Evolutionary conservation across 2,888 invertebrate species (phyloP).

Genomic region (Amiota minor): DNA sequence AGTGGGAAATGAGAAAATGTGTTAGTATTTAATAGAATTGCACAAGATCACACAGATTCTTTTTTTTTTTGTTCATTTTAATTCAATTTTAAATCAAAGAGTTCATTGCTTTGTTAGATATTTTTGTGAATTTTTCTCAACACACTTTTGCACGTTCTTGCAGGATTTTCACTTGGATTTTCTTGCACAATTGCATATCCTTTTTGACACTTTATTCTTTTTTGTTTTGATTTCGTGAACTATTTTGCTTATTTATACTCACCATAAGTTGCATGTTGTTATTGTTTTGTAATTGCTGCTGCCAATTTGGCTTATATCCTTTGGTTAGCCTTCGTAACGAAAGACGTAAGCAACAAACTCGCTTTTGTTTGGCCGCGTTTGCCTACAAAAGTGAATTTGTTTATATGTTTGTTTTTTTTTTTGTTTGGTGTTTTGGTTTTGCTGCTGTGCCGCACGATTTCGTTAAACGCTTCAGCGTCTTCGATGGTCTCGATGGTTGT

Average conservation of each 20-base stretch:
- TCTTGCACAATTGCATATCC: constrained; percentile 13
- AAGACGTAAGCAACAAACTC: constrained; percentile 57
- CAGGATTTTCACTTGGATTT: background rate
- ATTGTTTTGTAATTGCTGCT: constrained; percentile 43
- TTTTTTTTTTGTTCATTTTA: constrained; percentile 1
- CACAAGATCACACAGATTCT: background rate
- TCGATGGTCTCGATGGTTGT: constrained; percentile 42
- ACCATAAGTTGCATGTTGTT: constrained; percentile 72
- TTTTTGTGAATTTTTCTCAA: constrained; percentile 35
- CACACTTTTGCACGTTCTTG: constrained; percentile 31
- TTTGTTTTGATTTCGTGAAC: too few species aligned
- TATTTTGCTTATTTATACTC: constrained; percentile 52
- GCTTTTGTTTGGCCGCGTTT: constrained; percentile 41
- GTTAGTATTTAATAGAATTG: constrained; percentile 10
- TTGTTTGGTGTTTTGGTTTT: constrained; percentile 29
- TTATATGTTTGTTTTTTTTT: constrained; percentile 16
- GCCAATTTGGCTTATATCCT: constrained; percentile 37
- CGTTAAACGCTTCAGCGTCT: constrained; percentile 47
- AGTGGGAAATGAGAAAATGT: background rate
- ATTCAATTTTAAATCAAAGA: background rate
- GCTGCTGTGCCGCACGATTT: constrained; percentile 46
- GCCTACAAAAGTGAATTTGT: constrained; percentile 43
- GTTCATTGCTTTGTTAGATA: background rate
- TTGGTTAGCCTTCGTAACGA: constrained; percentile 45
- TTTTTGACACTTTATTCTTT: too few species aligned